Evolutionary conservation across 2,888 invertebrate species (phyloP), one percentile per base, ranked within the genome.

Genomic region (Plusia festucae): DNA sequence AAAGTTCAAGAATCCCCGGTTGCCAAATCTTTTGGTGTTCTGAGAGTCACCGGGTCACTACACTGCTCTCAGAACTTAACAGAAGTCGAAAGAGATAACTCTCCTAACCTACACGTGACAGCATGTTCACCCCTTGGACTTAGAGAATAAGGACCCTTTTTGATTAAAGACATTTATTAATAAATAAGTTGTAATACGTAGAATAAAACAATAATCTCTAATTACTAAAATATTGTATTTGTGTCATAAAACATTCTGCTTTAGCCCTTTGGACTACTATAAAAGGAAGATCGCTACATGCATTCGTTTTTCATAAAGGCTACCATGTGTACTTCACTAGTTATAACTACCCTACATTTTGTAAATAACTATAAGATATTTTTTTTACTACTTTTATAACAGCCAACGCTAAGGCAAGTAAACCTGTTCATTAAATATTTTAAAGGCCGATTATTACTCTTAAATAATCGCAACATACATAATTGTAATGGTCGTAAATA

Each of bases 331-430:
- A 76, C 76, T 71, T 53, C 59, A 66, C 66, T 76, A 72, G 46
- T 70, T 32, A 68, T 70, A 69, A 77, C 63, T 74, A 78, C 40
- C 56, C 54, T 73, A 74, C 70, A 64, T 64, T 56, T 73, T 72
- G 77, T 80, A 80, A 76, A 82, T 79, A 82, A 80, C 82, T 82
- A 82, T 75, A 74, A 79, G 78, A 84, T 81, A 82, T 66, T 78
- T 76, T 76, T 73, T 80, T 79, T 81, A 82, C 76, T 82, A 83
- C 79, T 80, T 81, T 83, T 84, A 76, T 86, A 89, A 92, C 91
- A 91, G 89, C 90, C 90, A 83, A 85, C 79, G 81, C 85, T 93
- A 94, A 94, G 94, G 94, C 94, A 94, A 93, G 93, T 91, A 84
- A 87, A 90, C 91, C 89, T 91, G 90, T 89, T 84, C 83, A 80